These are phyloP conservation scores for Perca fluviatilis DNA, from an alignment of 2,113 vertebrate genomes.

Conservation along the genomic window DNA sequence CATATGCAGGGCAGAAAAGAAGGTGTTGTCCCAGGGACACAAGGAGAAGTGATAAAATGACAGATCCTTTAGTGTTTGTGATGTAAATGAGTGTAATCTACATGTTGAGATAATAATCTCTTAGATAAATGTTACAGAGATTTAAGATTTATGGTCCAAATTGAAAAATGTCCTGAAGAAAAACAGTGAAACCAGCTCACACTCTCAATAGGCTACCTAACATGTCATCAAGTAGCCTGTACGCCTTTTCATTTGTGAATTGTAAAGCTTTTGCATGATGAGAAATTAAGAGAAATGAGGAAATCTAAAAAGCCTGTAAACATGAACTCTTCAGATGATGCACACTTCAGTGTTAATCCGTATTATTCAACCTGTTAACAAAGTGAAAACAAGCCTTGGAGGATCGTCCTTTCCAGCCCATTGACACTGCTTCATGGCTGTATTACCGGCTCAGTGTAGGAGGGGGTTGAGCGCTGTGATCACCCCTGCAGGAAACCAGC, in stretches of 20 bases:
- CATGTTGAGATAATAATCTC: slow-evolving; percentile 51
- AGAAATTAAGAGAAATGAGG: not conserved
- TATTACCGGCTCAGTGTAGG: slow-evolving; percentile 66
- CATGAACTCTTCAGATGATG: slow-evolving; percentile 44
- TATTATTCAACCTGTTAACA: slow-evolving; percentile 71
- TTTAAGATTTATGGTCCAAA: slow-evolving; percentile 52
- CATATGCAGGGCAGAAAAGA: not conserved
- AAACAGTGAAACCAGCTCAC: not conserved
- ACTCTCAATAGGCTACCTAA: not conserved
- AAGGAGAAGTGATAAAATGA: slow-evolving; percentile 38
- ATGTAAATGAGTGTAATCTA: slow-evolving; percentile 62
- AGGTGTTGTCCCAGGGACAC: slow-evolving; percentile 29
- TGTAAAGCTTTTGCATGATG: not conserved
- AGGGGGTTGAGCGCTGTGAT: slow-evolving; percentile 77
- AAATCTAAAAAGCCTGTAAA: slow-evolving; percentile 8
- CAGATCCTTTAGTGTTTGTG: slow-evolving; percentile 51
- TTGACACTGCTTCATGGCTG: slow-evolving; percentile 62
- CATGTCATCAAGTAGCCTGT: not conserved
- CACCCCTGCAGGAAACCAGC: slow-evolving; percentile 69
- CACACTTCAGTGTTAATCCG: slow-evolving; percentile 63
- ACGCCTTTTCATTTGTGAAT: not conserved
- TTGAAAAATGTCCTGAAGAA: not conserved
- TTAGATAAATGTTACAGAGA: slow-evolving; percentile 35
- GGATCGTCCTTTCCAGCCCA: slow-evolving; percentile 63
- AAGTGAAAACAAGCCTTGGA: slow-evolving; percentile 66